A percentile compares a stretch with the other conserved stretches of the same genome.
Conservation (phyloP, 2,888 invertebrate genomes). For the Trachelus tabidus region DNA sequence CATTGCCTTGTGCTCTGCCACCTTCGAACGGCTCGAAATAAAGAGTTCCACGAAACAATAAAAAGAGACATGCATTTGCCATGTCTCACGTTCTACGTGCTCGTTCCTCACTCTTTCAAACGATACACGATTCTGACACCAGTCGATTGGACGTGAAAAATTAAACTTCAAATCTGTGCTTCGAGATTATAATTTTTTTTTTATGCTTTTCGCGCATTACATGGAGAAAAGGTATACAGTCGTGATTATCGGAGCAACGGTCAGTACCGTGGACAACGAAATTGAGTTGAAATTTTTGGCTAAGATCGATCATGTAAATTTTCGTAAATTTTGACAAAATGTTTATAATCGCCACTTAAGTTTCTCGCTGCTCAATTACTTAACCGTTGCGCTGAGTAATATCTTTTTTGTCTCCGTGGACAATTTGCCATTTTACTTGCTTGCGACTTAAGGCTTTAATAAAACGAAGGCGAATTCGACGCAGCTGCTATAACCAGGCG, state of each 20-base stretch:
- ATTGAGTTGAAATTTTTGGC: background rate
- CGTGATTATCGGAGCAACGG: background rate
- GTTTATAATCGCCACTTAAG: too few species aligned
- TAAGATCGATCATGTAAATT: too few species aligned
- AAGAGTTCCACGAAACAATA: background rate
- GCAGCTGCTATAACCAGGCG: background rate
- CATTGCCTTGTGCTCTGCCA: conserved; percentile 8
- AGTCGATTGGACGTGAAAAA: background rate
- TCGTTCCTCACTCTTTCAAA: background rate
- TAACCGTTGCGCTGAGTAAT: too few species aligned
- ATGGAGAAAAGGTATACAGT: too few species aligned
- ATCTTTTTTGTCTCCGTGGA: too few species aligned
- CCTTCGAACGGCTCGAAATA: background rate
- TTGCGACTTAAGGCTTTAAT: background rate
- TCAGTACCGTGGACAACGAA: background rate
- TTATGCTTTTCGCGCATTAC: too few species aligned
- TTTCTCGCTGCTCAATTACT: too few species aligned
- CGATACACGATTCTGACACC: background rate
- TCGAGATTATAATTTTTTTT: background rate
- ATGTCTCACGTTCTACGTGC: background rate
- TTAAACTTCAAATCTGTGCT: background rate
- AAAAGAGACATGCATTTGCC: background rate
- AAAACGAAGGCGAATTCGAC: background rate
- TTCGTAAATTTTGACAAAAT: too few species aligned
- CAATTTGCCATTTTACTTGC: too few species aligned